phyloP scores from a whole-genome alignment of 2,113 vertebrate species.

The Psammodynastes pulverulentus region DNA sequence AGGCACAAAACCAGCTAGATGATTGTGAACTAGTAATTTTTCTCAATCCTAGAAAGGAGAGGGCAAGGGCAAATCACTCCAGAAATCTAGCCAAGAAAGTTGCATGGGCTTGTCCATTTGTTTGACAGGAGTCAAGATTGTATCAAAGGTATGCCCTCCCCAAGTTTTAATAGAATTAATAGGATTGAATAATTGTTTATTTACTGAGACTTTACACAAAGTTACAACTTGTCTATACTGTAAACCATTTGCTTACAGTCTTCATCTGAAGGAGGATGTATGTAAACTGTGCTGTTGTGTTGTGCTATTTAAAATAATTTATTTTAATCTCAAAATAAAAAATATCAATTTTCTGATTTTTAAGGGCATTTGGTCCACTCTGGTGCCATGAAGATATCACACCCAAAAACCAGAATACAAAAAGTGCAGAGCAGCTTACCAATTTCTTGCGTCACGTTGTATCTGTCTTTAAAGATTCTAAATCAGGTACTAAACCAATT shows the following conservation, averaged over 20 bases:
- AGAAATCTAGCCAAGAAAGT: background rate
- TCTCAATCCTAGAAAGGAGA: background rate
- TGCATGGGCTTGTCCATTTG: background rate
- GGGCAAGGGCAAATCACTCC: background rate
- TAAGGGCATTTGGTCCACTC: constrained; percentile 91
- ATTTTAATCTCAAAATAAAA: constrained; percentile 13
- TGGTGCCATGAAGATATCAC: constrained; percentile 99
- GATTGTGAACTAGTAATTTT: background rate
- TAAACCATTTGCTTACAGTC: background rate
- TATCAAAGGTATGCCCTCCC: background rate
- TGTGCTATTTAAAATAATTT: background rate
- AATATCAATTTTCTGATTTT: constrained; percentile 57
- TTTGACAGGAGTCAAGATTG: background rate
- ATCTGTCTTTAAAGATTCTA: constrained; percentile 95
- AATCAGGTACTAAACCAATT: constrained; percentile 79
- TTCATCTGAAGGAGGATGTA: background rate
- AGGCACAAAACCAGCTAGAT: background rate
- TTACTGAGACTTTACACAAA: background rate
- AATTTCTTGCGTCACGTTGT: constrained; percentile 94
- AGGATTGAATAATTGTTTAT: background rate
- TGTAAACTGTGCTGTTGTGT: background rate
- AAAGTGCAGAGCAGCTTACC: constrained; percentile 92
- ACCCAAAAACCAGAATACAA: constrained; percentile 95
- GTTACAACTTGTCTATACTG: background rate
- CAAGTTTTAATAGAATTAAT: background rate